Conservation (phyloP, 2,797 vertebrate genomes). For the Tragelaphus oryx region DNA sequence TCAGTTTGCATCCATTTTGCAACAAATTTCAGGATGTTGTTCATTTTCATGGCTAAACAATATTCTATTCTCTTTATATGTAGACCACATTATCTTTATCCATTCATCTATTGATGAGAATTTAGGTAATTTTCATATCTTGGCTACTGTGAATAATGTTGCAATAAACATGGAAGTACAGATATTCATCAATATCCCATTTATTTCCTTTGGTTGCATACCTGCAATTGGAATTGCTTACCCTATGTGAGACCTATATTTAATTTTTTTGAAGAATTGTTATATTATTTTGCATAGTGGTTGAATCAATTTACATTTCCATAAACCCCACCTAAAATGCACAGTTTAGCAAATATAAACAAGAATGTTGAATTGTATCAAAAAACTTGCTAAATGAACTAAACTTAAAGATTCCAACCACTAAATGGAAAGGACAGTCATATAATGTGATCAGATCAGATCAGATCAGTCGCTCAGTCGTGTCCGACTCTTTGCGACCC, state of each 20-base stretch:
- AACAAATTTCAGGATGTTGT: neutral
- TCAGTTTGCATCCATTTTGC: neutral
- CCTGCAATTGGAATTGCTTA: neutral
- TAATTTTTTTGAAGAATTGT: neutral
- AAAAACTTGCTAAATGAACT: neutral
- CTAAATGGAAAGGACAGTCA: neutral
- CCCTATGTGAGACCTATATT: neutral
- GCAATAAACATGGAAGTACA: neutral
- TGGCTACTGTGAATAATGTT: neutral
- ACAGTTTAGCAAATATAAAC: neutral
- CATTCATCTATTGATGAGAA: neutral
- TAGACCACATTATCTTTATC: neutral
- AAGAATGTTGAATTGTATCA: neutral
- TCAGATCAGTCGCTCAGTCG: no score
- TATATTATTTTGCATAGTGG: neutral
- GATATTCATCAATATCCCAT: neutral
- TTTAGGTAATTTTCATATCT: neutral
- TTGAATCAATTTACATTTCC: neutral
- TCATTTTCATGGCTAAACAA: neutral
- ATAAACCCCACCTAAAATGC: neutral
- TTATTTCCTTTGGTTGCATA: neutral
- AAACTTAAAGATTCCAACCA: neutral
- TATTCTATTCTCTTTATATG: neutral
- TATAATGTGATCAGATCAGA: neutral
- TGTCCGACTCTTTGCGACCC: no score